These are phyloP conservation scores for Scrobipalpa atriplicella DNA, from an alignment of 2,888 invertebrate genomes.

Conservation along the genomic window DNA sequence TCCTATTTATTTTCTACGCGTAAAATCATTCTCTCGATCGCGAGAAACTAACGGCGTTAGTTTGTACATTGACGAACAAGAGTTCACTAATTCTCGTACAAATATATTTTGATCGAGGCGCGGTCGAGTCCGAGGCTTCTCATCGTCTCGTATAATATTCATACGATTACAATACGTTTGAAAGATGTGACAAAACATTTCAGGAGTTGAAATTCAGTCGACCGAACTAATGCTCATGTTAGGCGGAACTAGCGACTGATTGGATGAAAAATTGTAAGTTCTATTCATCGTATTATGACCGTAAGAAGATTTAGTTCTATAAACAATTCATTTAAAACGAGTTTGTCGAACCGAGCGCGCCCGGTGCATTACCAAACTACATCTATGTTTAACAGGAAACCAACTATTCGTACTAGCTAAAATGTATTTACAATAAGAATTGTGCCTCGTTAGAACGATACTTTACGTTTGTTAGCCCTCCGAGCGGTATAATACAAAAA, in stretches of 20 bases:
- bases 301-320: background rate
- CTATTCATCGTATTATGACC: background rate
- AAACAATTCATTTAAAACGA: background rate
- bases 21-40: slow-evolving; percentile 60
- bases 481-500: slow-evolving; percentile 71
- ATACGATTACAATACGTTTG: background rate
- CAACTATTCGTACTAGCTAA: slow-evolving; percentile 69
- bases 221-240: background rate
- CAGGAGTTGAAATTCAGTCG: background rate
- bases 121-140: slow-evolving; percentile 30
- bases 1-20: slow-evolving; percentile 63
- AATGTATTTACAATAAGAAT: slow-evolving; percentile 78
- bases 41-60: slow-evolving; percentile 51
- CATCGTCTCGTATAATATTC: background rate
- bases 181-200: background rate
- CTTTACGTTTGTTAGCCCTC: slow-evolving; percentile 68
- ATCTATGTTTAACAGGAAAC: slow-evolving; percentile 52
- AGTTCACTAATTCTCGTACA: slow-evolving; percentile 33
- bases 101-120: slow-evolving; percentile 45
- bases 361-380: slow-evolving; percentile 16
- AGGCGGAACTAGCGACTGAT: no score
- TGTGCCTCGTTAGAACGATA: slow-evolving; percentile 76
- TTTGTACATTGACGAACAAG: slow-evolving; percentile 56
- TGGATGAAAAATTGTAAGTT: background rate
- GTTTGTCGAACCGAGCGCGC: background rate